Percentiles rank a stretch among this genome's conserved stretches.
Conservation (phyloP, 2,797 vertebrate species). For the Sus cebifrons region DNA sequence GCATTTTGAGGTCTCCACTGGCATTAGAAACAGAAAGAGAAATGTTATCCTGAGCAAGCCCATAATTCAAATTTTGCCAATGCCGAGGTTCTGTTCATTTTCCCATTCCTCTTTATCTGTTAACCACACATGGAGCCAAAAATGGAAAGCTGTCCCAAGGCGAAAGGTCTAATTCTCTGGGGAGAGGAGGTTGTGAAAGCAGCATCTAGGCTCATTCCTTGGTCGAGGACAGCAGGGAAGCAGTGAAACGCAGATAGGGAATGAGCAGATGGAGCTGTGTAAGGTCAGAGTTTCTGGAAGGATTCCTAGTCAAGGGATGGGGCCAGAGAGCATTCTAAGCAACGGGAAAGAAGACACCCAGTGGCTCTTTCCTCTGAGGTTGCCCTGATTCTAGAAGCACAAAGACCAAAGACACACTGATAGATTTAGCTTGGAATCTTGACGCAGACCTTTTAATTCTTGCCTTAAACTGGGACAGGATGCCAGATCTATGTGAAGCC, state of each 20-base stretch:
- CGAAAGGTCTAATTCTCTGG: background rate
- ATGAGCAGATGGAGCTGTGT: conserved; percentile 51
- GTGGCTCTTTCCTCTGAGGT: background rate
- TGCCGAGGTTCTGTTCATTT: background rate
- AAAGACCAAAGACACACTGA: background rate
- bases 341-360: background rate
- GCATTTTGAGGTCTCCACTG: background rate
- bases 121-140: background rate
- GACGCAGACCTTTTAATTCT: conserved; percentile 9
- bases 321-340: background rate
- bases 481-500: background rate
- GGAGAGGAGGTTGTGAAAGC: background rate
- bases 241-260: conserved; percentile 6
- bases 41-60: background rate
- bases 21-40: conserved; percentile 23
- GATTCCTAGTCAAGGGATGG: conserved; percentile 44
- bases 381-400: background rate
- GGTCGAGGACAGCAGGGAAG: background rate
- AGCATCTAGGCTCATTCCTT: background rate
- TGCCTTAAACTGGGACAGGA: background rate
- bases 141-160: conserved; percentile 42
- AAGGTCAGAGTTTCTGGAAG: conserved; percentile 67
- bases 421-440: background rate
- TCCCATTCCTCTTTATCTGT: conserved; percentile 42
- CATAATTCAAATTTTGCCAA: conserved; percentile 39